phyloP scores from a whole-genome alignment of 2,797 vertebrate species.

The Cephalopachus bancanus region DNA sequence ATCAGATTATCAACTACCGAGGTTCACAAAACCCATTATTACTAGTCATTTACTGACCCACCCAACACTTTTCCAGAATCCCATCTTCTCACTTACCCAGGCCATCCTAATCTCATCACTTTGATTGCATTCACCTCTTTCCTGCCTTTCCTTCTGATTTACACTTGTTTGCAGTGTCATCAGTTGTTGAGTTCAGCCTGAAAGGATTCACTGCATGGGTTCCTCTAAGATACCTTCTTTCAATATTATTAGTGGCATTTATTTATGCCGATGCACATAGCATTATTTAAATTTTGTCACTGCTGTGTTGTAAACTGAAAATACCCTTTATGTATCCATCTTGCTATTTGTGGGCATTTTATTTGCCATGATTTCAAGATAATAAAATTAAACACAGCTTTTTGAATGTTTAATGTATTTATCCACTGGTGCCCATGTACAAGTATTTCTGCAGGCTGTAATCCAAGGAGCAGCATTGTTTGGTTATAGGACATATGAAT shows the following conservation, averaged over 20 bases:
- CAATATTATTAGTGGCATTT: background rate
- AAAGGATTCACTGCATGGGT: background rate
- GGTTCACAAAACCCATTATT: background rate
- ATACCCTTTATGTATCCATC: background rate
- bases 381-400: background rate
- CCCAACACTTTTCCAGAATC: background rate
- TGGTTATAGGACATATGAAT: background rate
- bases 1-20: background rate
- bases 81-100: background rate
- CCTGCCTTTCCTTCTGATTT: background rate
- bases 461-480: background rate
- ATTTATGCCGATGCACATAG: background rate
- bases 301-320: background rate
- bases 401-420: background rate
- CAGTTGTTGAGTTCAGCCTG: background rate
- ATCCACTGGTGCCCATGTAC: background rate
- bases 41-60: too few relatives aligned
- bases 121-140: background rate
- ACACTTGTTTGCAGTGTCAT: background rate
- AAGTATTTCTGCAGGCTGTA: background rate
- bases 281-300: background rate
- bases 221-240: background rate
- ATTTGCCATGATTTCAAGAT: constrained; percentile 6
- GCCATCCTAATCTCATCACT: background rate
- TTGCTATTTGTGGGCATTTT: background rate